A percentile compares a stretch with the other conserved stretches of the same genome.
phyloP scores from a whole-genome alignment of 2,888 invertebrate genomes.

The Podotricha telesiphe region DNA sequence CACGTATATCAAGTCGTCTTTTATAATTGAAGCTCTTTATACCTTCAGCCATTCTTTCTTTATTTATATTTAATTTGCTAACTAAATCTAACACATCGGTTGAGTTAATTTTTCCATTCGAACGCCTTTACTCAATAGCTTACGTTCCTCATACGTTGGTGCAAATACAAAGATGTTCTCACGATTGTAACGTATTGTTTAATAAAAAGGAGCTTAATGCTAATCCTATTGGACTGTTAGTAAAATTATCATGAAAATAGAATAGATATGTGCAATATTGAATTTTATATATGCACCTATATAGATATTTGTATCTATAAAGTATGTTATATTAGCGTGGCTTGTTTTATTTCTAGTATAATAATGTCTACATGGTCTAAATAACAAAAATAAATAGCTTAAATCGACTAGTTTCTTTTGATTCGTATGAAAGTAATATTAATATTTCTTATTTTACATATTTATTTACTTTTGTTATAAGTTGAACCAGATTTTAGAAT shows the following conservation, averaged over 20 bases:
- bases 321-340: no score
- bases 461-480: no score
- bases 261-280: background rate
- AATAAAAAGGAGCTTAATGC: slow-evolving; percentile 19
- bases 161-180: slow-evolving; percentile 62
- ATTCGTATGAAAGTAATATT: no score
- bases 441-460: no score
- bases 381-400: no score
- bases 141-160: slow-evolving; percentile 58
- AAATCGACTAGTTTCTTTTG: no score
- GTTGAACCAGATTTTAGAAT: no score
- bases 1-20: slow-evolving; percentile 19
- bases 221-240: slow-evolving; percentile 19
- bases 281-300: background rate
- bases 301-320: no score
- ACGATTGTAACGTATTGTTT: slow-evolving; percentile 51
- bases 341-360: no score
- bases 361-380: no score
- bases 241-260: background rate
- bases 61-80: slow-evolving; percentile 39
- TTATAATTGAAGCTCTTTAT: slow-evolving; percentile 40
- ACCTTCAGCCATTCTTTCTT: slow-evolving; percentile 40
- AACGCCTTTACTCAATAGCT: slow-evolving; percentile 71
- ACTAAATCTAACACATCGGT: slow-evolving; percentile 64
- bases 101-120: slow-evolving; percentile 78